These are phyloP conservation scores for Podarcis muralis DNA, from an alignment of 2,113 vertebrate species.

Conservation along the genomic window DNA sequence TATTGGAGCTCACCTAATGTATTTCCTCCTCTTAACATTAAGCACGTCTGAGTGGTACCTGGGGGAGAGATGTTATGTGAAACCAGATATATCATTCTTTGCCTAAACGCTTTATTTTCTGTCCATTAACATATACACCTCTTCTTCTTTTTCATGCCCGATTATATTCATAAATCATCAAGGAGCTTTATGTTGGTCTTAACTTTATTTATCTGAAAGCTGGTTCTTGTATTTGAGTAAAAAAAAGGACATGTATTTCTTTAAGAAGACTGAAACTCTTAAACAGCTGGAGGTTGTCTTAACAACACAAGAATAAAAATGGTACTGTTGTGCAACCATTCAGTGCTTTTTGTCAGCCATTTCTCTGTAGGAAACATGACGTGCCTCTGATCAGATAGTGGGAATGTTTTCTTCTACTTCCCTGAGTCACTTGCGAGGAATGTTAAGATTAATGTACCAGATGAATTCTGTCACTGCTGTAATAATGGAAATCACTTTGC, in stretches of 20 bases:
- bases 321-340: conserved; percentile 6
- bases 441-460: conserved; percentile 69
- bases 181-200: conserved; percentile 27
- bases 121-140: not conserved
- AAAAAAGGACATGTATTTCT: conserved; percentile 36
- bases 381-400: conserved; percentile 64
- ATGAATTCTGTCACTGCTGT: conserved; percentile 56
- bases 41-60: too few relatives aligned
- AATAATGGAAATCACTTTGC: conserved; percentile 45
- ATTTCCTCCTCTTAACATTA: too few relatives aligned
- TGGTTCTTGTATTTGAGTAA: conserved; percentile 2
- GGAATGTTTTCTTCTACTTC: conserved; percentile 65
- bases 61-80: too few relatives aligned
- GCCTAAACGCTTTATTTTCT: not conserved
- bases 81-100: too few relatives aligned
- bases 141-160: not conserved
- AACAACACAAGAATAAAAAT: conserved; percentile 11
- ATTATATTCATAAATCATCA: conserved; percentile 17
- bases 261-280: conserved; percentile 9
- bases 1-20: too few relatives aligned
- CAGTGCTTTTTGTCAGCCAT: conserved; percentile 20
- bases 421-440: conserved; percentile 74
- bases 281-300: conserved; percentile 31
- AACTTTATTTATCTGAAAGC: not conserved
- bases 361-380: conserved; percentile 70